A percentile compares a stretch with the other conserved stretches of the same genome.
Conservation (phyloP, 1,140 invertebrate genomes). For the Dendrolimus kikuchii region DNA sequence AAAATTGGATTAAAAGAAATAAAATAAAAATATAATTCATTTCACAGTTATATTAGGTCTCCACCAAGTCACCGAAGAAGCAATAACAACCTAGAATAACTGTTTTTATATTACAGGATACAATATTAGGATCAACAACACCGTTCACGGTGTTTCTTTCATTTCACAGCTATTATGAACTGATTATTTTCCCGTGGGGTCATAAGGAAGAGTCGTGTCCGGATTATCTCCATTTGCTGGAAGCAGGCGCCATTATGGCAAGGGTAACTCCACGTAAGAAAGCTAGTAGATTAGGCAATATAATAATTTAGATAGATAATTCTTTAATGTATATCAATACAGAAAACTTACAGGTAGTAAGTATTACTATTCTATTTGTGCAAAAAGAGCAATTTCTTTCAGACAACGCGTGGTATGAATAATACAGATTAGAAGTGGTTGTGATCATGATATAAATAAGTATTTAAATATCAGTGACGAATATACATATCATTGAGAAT, state of each 20-base stretch:
- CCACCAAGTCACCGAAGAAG: neutral
- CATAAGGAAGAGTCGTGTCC: slow-evolving; percentile 77
- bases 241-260: slow-evolving; percentile 51
- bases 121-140: slow-evolving; percentile 67
- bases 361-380: too few relatives aligned
- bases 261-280: slow-evolving; percentile 52
- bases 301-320: too few relatives aligned
- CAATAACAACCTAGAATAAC: neutral
- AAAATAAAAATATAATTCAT: neutral
- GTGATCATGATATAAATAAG: too few relatives aligned
- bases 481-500: too few relatives aligned
- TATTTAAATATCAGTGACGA: too few relatives aligned
- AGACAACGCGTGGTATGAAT: too few relatives aligned
- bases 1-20: neutral
- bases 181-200: slow-evolving; percentile 90
- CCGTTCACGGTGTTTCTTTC: slow-evolving; percentile 84
- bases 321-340: too few relatives aligned
- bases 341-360: too few relatives aligned
- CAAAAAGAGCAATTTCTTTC: too few relatives aligned
- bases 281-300: slow-evolving; percentile 21
- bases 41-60: neutral
- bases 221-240: slow-evolving; percentile 79
- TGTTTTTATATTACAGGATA: slow-evolving; percentile 62
- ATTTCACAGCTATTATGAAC: slow-evolving; percentile 91
- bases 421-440: too few relatives aligned